Evolutionary conservation across 2,888 invertebrate species (phyloP).

Genomic region (Cynaeus angustus): DNA sequence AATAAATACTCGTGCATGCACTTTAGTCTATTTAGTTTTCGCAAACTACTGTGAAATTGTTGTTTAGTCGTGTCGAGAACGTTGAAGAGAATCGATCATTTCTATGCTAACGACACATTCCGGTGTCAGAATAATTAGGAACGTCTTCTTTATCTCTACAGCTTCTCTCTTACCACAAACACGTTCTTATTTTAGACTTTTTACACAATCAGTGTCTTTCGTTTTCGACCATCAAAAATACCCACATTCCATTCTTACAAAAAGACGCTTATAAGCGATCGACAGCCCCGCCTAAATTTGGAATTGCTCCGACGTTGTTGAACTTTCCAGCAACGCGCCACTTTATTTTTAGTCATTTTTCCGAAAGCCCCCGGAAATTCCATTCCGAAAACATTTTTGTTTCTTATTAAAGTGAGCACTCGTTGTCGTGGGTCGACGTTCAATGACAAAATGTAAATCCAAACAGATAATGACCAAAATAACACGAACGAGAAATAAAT

Average conservation of each 20-base stretch:
- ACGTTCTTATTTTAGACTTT: slow-evolving; percentile 18
- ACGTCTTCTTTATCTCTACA: slow-evolving; percentile 13
- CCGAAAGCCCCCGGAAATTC: slow-evolving; percentile 33
- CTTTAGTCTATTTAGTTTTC: no score
- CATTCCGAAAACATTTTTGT: slow-evolving; percentile 2
- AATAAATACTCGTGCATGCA: no score
- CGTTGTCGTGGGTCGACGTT: slow-evolving; percentile 1
- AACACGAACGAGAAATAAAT: slow-evolving; percentile 26
- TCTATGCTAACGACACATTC: slow-evolving; percentile 17
- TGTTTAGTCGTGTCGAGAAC: neutral
- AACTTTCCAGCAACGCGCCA: slow-evolving; percentile 2
- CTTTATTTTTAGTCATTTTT: slow-evolving; percentile 26
- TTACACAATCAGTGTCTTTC: slow-evolving; percentile 12
- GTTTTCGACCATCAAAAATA: slow-evolving; percentile 15
- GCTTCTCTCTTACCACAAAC: slow-evolving; percentile 21
- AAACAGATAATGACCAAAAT: slow-evolving; percentile 19
- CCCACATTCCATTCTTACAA: slow-evolving; percentile 2
- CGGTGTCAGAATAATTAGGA: slow-evolving; percentile 28
- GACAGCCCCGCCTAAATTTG: slow-evolving; percentile 30
- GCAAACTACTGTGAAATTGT: neutral
- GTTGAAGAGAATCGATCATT: no score
- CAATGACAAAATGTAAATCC: slow-evolving; percentile 33
- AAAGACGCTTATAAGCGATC: slow-evolving; percentile 10
- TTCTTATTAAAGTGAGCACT: slow-evolving; percentile 5
- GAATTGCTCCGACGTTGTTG: slow-evolving; percentile 15